A percentile compares a stretch with the other conserved stretches of the same genome.
Conservation (phyloP, 1,140 invertebrate species). For the Hypothenemus hampei region DNA sequence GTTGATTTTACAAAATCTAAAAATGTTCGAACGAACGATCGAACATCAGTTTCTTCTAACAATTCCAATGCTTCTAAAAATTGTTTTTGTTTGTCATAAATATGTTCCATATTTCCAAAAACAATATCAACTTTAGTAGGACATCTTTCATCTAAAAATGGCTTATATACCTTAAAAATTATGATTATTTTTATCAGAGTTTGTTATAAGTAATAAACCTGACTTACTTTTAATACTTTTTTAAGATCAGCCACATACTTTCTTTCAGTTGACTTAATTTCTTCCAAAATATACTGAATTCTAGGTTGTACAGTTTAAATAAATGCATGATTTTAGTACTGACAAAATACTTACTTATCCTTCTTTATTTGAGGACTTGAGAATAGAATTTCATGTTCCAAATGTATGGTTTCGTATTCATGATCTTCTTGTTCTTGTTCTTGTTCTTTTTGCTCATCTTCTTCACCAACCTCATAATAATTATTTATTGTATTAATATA, state of each 20-base stretch:
- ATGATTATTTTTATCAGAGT: not conserved
- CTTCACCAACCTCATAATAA: not conserved
- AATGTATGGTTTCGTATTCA: constrained; percentile 10
- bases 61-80: constrained; percentile 24
- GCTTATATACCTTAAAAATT: constrained; percentile 28
- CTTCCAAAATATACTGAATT: constrained; percentile 35
- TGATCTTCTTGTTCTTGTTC: not conserved
- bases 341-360: constrained; percentile 10
- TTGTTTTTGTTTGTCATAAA: constrained; percentile 28
- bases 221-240: constrained; percentile 34
- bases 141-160: constrained; percentile 19
- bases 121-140: constrained; percentile 16
- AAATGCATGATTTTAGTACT: not conserved
- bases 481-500: constrained; percentile 5
- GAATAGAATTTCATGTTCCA: constrained; percentile 3
- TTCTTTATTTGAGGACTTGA: constrained; percentile 14
- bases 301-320: constrained; percentile 8
- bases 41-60: constrained; percentile 9
- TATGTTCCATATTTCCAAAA: constrained; percentile 35
- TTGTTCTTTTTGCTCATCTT: not conserved
- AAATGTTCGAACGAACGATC: constrained; percentile 30
- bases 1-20: constrained; percentile 30
- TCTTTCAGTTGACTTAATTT: constrained; percentile 35
- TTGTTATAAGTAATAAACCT: not conserved
- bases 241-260: constrained; percentile 34